Evolutionary conservation across 2,113 vertebrate genomes (phyloP).

Genomic region (Hippocampus abdominalis): DNA sequence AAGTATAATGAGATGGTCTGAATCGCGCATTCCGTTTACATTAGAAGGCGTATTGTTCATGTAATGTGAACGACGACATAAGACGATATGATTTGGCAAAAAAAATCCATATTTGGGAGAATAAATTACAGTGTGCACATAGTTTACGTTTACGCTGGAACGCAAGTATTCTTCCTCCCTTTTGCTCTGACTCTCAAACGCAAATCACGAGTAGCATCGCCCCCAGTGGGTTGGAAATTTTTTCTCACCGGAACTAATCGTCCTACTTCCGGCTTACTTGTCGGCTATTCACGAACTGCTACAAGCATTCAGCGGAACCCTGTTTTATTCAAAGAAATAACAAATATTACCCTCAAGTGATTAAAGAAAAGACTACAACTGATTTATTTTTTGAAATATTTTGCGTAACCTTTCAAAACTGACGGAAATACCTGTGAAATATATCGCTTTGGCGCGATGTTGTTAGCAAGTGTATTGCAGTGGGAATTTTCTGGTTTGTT

Average conservation of each 20-base stretch:
- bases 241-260: background rate
- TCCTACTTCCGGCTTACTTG: background rate
- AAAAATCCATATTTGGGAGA: too few relatives aligned
- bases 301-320: background rate
- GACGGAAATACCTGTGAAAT: background rate
- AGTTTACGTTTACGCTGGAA: too few relatives aligned
- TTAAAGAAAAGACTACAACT: background rate
- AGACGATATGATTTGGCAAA: too few relatives aligned
- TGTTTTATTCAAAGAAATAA: conserved; percentile 2
- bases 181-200: too few relatives aligned
- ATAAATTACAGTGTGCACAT: too few relatives aligned
- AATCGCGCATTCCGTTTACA: too few relatives aligned
- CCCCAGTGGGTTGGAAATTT: background rate
- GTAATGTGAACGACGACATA: too few relatives aligned
- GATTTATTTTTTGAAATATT: background rate
- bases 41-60: too few relatives aligned
- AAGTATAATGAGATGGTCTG: too few relatives aligned
- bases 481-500: background rate
- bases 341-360: background rate
- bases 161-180: too few relatives aligned
- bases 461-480: background rate
- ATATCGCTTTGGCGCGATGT: too few relatives aligned
- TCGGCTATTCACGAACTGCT: background rate
- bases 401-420: background rate
- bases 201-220: too few relatives aligned